Evolutionary conservation across 2,888 invertebrate genomes (phyloP), one percentile per base, ranked within the genome.

Genomic region (Zhuqinia jingwanae): DNA sequence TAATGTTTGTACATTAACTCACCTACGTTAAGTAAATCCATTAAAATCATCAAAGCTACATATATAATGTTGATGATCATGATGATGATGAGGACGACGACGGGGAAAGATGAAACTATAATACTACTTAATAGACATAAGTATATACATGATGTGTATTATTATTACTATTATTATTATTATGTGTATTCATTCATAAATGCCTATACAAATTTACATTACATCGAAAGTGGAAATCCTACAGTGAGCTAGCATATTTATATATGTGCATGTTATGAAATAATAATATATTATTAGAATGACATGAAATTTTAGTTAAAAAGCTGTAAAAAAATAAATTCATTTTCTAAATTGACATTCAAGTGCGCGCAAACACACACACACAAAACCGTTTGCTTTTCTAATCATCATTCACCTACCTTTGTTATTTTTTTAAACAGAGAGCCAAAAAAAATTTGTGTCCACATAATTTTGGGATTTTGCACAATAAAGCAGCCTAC

Each of bases 1-100:
- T 73, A 73, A 73, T 53, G 73, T 73, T 10, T 53, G 73, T 73
- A 73, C 73, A 73, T 73, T 73, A 73, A 27, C 27, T 25, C 27
- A 73, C 50, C 73, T 73, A 73, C 73, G 50, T 50, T 50, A 73
- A 73, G 73, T 73, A 73, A 73, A 73, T 73, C 73, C 73, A 73
- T 73, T 73, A 73, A 73, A 70, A 73, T 73, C 73, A 73, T 73
- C 73, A 73, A 73, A 73, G 73, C 73, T 53, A n/a, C n/a, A n/a
- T n/a, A n/a, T n/a, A n/a, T n/a, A 73, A 50, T n/a, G 5, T 15
- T 27, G 73, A 50, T 30, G 50, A 53, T n/a, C 27, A 73, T 42
- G 63, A 63, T 27, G 2, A 56, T 30, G 63, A 63, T 3, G 1
- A 63, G 10, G 6, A 27, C 63, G 15, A 30, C 15, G 17, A 65